phyloP scores from a whole-genome alignment of 2,888 invertebrate genomes.

The Oscheius sp. region DNA sequence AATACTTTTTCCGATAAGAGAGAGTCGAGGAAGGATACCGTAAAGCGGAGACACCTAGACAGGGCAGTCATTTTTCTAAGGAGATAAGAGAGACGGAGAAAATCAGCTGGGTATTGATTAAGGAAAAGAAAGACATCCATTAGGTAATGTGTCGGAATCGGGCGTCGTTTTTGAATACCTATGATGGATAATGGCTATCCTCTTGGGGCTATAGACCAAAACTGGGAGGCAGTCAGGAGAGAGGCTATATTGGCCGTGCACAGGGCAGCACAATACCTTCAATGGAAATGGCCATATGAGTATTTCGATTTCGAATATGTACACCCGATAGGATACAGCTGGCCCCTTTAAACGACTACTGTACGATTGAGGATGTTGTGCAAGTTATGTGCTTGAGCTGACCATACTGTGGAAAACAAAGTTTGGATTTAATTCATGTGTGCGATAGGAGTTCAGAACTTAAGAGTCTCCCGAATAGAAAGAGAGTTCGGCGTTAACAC shows the following conservation, averaged over 20 bases:
- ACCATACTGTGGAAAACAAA: no score
- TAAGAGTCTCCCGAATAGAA: no score
- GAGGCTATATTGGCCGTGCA: conserved; percentile 33
- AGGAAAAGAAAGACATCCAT: conserved; percentile 9
- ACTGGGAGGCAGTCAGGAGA: conserved; percentile 11
- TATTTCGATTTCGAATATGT: conserved; percentile 25
- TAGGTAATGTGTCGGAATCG: conserved; percentile 32
- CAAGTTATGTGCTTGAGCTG: no score
- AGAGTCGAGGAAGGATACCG: background rate
- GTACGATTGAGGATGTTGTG: conserved; percentile 8
- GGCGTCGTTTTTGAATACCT: background rate
- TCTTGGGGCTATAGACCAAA: conserved; percentile 5
- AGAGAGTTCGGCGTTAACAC: no score
- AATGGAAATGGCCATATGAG: conserved; percentile 38
- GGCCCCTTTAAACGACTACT: conserved; percentile 5
- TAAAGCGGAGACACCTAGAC: background rate
- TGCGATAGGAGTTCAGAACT: no score
- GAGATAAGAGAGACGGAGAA: conserved; percentile 14
- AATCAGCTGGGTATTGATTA: conserved; percentile 15
- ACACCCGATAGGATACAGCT: conserved; percentile 4
- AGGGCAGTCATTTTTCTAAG: conserved; percentile 20
- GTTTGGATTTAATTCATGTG: no score
- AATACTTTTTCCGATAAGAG: no score
- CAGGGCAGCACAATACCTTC: conserved; percentile 29
- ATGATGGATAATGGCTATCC: conserved; percentile 30